Base-by-base conservation (phyloP, 2,797 vertebrate species). In the Monodelphis domestica region DNA sequence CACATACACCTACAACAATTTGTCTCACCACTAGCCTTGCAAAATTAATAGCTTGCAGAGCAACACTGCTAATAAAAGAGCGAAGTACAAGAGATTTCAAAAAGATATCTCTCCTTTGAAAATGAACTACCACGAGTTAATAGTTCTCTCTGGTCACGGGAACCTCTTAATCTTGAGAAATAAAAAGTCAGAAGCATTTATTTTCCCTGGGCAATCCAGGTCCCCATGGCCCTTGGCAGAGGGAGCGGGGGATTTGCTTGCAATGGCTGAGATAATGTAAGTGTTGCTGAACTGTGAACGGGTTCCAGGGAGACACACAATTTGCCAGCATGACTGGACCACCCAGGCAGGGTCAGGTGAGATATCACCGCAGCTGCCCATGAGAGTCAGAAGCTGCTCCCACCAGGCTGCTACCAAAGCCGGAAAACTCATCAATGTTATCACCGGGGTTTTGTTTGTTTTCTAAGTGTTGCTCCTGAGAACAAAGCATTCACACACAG, bases 111-210 rank as follows among this genome's bases (percentile, higher is more conserved):
- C 7, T 78, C 45, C 9, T 24, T 14, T 91, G 93, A n/a, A 50
- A 63, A 45, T n/a, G 52, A 30, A 24, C 38, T 88, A 10, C 0
- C 89, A 90, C 56, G 90, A 56, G 90, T 29, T 94, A 14, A 1
- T 91, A 89, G 89, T 93, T 98, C 96, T 87, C 87, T 56, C 89
- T 91, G 45, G 89, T 94, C 93, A 78, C 0, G 24, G 91, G 90
- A 94, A 90, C 38, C 50, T 96, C 90, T 95, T 94, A 92, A 78
- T 89, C 6, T 33, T 90, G 53, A 94, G 91, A 89, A 96, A 15
- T 55, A 92, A 54, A n/a, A 90, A 89, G 52, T n/a, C 57, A 87
- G 92, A 94, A 96, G 21, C 33, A 96, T 11, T 30, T 94, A 78
- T 70, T 70, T 93, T 88, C 84, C 90, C 92, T 51, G 54, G 89